Evolutionary conservation across 2,888 invertebrate species (phyloP).

Genomic region (Lithophane ornitopus): DNA sequence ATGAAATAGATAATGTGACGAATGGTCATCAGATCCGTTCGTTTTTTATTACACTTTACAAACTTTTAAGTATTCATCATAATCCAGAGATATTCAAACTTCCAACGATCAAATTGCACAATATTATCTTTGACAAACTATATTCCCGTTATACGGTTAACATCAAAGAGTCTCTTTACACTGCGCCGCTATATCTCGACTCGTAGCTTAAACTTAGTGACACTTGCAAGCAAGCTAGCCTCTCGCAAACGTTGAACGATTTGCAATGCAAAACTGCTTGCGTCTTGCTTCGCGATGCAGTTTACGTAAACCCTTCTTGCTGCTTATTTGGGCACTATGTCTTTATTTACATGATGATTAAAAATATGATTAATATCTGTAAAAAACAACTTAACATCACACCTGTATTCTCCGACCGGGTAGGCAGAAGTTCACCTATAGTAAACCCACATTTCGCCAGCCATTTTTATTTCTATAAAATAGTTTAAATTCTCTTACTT

Average conservation of each 20-base stretch:
- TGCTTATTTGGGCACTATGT: background rate
- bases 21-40: background rate
- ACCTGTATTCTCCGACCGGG: too few relatives aligned
- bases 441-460: too few relatives aligned
- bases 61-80: background rate
- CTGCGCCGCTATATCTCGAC: background rate
- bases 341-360: background rate
- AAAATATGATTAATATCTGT: background rate
- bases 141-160: background rate
- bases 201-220: slow-evolving; percentile 20
- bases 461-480: too few relatives aligned
- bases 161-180: slow-evolving; percentile 22
- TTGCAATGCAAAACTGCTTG: slow-evolving; percentile 65
- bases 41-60: background rate
- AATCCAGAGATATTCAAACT: background rate
- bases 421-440: too few relatives aligned
- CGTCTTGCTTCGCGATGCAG: slow-evolving; percentile 41
- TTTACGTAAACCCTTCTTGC: slow-evolving; percentile 32
- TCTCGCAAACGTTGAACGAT: slow-evolving; percentile 29
- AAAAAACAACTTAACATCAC: too few relatives aligned
- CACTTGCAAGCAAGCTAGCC: slow-evolving; percentile 46
- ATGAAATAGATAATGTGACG: background rate
- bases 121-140: background rate
- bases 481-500: too few relatives aligned
- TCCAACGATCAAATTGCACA: background rate